phyloP scores from a whole-genome alignment of 2,888 invertebrate genomes.

The Polymixis flavicincta region DNA sequence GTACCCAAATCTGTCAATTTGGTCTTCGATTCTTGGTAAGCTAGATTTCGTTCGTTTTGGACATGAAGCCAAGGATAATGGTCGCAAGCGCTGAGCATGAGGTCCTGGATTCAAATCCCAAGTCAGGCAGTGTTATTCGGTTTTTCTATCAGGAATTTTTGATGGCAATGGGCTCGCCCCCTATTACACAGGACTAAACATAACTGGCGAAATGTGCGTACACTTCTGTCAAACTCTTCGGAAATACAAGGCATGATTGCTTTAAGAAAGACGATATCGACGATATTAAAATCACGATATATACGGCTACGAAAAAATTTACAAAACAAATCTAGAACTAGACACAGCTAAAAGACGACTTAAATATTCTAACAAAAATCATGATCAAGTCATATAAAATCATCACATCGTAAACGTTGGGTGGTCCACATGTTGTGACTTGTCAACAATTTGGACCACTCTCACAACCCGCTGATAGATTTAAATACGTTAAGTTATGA shows the following conservation, averaged over 20 bases:
- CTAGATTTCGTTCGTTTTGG: background rate
- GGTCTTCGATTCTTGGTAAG: background rate
- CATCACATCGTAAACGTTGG: slow-evolving; percentile 54
- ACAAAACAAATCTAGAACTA: slow-evolving; percentile 14
- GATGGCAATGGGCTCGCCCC: too few relatives aligned
- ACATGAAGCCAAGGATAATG: too few relatives aligned
- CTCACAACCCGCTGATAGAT: slow-evolving; percentile 51
- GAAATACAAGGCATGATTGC: too few relatives aligned
- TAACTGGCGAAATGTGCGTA: too few relatives aligned
- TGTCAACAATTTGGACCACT: slow-evolving; percentile 39
- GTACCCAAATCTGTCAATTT: slow-evolving; percentile 26
- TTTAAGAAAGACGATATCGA: too few relatives aligned
- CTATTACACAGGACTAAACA: too few relatives aligned
- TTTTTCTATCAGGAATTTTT: too few relatives aligned
- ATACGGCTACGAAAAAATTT: background rate
- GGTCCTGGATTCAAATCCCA: too few relatives aligned
- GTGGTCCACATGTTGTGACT: slow-evolving; percentile 62
- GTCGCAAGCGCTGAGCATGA: too few relatives aligned
- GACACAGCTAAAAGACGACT: background rate
- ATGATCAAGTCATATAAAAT: slow-evolving; percentile 42
- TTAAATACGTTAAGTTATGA: slow-evolving; percentile 59
- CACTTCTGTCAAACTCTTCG: too few relatives aligned
- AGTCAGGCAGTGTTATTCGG: too few relatives aligned
- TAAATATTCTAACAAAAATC: slow-evolving; percentile 35
- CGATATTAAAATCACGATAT: background rate